A percentile compares a stretch with the other conserved stretches of the same genome.
phyloP scores from a whole-genome alignment of 2,113 vertebrate genomes.

The Edolisoma coerulescens region DNA sequence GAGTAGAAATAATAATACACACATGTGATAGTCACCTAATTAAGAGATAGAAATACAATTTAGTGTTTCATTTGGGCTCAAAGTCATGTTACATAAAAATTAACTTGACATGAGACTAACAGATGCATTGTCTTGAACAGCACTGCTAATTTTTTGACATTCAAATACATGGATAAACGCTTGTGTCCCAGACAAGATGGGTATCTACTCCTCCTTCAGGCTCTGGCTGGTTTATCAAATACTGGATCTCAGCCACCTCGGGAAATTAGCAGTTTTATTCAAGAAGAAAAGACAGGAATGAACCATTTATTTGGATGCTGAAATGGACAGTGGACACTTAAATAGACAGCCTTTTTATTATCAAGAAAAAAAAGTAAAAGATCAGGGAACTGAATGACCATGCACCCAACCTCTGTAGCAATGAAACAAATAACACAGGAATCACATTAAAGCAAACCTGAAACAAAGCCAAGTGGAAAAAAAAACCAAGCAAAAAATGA shows the following conservation, averaged over 20 bases:
- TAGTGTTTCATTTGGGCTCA: neutral
- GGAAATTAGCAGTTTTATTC: neutral
- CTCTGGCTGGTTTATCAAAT: neutral
- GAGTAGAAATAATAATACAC: neutral
- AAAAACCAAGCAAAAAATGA: neutral
- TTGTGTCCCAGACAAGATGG: neutral
- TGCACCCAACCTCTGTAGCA: neutral
- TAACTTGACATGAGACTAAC: neutral
- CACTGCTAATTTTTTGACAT: neutral
- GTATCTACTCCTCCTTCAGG: neutral
- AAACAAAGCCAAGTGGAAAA: neutral
- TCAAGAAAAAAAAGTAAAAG: neutral
- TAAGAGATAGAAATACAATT: neutral
- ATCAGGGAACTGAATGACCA: neutral
- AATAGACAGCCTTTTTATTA: neutral
- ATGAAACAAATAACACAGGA: neutral
- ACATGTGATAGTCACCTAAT: neutral
- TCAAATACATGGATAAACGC: neutral
- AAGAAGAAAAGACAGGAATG: neutral
- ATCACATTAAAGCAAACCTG: neutral
- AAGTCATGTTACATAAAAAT: neutral
- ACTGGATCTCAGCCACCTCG: neutral
- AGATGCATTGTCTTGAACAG: neutral
- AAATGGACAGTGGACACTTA: neutral
- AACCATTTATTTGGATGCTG: neutral